Percentiles rank a stretch among this genome's conserved stretches.
These are phyloP conservation scores for Tricholauxania praeusta DNA, from an alignment of 2,888 invertebrate species.

Conservation along the genomic window DNA sequence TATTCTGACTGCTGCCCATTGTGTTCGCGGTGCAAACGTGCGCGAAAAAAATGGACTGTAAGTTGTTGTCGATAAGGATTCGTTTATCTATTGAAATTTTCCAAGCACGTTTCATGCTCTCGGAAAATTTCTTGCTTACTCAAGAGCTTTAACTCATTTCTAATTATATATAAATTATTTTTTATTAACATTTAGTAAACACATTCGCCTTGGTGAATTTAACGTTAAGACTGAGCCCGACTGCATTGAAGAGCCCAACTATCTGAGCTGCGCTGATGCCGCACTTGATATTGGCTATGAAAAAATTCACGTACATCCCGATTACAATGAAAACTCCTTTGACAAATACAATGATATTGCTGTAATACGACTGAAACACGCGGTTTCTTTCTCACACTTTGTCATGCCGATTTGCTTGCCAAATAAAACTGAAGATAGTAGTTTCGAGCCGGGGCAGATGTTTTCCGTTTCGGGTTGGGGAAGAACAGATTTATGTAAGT, in stretches of 20 bases:
- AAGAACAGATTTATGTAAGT: conserved; percentile 70
- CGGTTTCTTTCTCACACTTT: conserved; percentile 69
- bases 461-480: conserved; percentile 76
- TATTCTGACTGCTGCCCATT: conserved; percentile 75
- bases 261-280: conserved; percentile 73
- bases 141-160: too few relatives aligned
- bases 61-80: conserved; percentile 58
- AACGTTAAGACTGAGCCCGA: conserved; percentile 74
- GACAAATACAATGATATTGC: conserved; percentile 73
- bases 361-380: conserved; percentile 65
- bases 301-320: conserved; percentile 75
- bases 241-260: conserved; percentile 69
- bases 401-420: conserved; percentile 74
- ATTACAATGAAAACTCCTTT: conserved; percentile 69
- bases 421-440: conserved; percentile 55
- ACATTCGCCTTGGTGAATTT: conserved; percentile 76
- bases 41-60: conserved; percentile 71
- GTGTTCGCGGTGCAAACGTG: conserved; percentile 70
- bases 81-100: too few relatives aligned
- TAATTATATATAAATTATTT: too few relatives aligned
- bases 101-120: too few relatives aligned
- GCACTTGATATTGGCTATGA: conserved; percentile 75
- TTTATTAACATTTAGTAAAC: conserved; percentile 55
- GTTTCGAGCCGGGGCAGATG: conserved; percentile 68
- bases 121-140: background rate